Evolutionary conservation across 2,888 invertebrate genomes (phyloP), one percentile per base, ranked within the genome.

Genomic region (Perizoma flavofasciatum): DNA sequence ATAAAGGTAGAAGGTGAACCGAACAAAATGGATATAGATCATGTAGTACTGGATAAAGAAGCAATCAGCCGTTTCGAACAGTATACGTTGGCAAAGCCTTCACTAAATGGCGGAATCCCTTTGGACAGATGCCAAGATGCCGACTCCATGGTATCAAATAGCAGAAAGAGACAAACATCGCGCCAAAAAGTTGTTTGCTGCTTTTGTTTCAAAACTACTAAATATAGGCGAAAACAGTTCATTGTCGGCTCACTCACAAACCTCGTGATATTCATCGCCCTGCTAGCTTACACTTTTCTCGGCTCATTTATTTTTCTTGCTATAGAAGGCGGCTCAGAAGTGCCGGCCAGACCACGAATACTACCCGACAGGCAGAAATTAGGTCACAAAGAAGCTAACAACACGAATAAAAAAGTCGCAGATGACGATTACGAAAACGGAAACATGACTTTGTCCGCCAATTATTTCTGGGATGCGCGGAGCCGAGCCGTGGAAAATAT

Each of bases 251-350:
- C 96, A 66, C 93, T 96, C 71, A 96, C 96, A 65, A 97, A 97
- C 84, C 90, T 97, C 72, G 95, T 96, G 70, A 97, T 97, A 83
- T 97, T 97, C 86, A 93, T 95, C 55, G 93, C 97, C 55, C 93
- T 97, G 45, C 93, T 97, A 75, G 96, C 96, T 33, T 97, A 97
- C 84, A 97, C 97, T 41, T 93, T 93, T 76, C 77, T 94, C 77
- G 95, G 95, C 55, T 96, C 96, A 59, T 95, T 97, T 83, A 95
- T 97, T 87, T 97, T 97, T 87, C 91, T 97, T 74, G 95, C 96
- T 53, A 96, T 97, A 75, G 97, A 97, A 88, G 95, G 96, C 48
- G 95, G 95, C 4, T 85, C 92, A 55, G 94, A 93, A 67, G 85
- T 92, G 54, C 93, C 93, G 61, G 92, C 89, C 7, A 82, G 89